Percentiles rank a stretch among this genome's conserved stretches.
These are phyloP conservation scores for Pocillopora grandis DNA, from an alignment of 92 coral and sea anemone species.

Conservation along the genomic window DNA sequence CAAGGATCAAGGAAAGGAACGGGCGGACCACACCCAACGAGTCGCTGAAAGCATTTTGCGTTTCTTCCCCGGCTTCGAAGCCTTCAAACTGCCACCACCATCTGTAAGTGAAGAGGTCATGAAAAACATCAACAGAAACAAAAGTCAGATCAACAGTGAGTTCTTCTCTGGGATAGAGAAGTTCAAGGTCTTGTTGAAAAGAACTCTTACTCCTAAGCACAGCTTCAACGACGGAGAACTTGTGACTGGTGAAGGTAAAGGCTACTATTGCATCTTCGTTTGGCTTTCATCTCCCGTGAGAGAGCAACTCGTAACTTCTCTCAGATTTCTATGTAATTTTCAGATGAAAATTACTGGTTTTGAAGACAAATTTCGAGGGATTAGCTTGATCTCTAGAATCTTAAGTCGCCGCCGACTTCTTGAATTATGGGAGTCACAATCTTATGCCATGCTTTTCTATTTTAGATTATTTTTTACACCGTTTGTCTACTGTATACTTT, in stretches of 20 bases:
- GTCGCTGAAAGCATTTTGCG: conserved; percentile 38
- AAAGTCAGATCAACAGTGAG: background rate
- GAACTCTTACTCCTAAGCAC: conserved; percentile 8
- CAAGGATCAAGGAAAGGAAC: background rate
- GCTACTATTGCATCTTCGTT: no score
- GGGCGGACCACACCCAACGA: background rate
- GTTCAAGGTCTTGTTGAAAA: conserved; percentile 18
- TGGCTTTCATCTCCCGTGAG: no score
- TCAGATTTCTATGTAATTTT: no score
- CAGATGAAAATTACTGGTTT: no score
- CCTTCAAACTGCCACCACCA: conserved; percentile 39
- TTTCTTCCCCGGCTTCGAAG: conserved; percentile 31
- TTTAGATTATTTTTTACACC: no score
- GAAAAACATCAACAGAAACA: conserved; percentile 11
- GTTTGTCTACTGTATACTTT: no score
- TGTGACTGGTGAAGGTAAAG: conserved; percentile 38
- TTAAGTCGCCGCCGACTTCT: no score
- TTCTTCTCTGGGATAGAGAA: conserved; percentile 9
- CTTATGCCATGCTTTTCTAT: no score
- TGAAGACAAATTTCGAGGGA: no score
- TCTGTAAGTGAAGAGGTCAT: background rate
- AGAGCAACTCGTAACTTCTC: no score
- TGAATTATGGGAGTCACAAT: no score
- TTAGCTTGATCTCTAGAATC: no score
- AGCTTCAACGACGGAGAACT: conserved; percentile 37